phyloP scores from a whole-genome alignment of 2,888 invertebrate genomes.

The Augochlorella aurata region DNA sequence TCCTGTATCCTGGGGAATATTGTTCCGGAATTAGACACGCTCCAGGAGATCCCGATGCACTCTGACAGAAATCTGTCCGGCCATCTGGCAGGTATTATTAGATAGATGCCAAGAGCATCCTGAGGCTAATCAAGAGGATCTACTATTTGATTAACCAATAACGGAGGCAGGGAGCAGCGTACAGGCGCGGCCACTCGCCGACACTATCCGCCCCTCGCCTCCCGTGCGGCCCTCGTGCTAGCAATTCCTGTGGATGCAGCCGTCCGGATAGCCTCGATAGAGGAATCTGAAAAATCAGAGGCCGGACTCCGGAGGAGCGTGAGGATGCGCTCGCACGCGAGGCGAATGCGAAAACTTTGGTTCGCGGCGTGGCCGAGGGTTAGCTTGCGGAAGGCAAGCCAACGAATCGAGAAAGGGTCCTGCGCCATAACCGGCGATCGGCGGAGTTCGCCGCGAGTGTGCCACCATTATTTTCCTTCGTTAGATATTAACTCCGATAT shows the following conservation, averaged over 20 bases:
- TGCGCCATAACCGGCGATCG: slow-evolving; percentile 21
- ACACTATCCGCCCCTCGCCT: slow-evolving; percentile 8
- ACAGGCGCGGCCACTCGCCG: slow-evolving; percentile 23
- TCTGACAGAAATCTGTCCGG: slow-evolving; percentile 44
- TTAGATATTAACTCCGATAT: slow-evolving; percentile 63
- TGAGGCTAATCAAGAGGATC: slow-evolving; percentile 58
- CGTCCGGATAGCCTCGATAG: background rate
- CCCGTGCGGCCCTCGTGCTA: background rate
- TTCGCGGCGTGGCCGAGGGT: background rate
- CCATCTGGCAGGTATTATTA: slow-evolving; percentile 63
- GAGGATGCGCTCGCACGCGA: background rate
- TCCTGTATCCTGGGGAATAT: slow-evolving; percentile 32
- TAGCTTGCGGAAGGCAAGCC: no score
- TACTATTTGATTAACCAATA: slow-evolving; percentile 67
- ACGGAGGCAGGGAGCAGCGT: slow-evolving; percentile 44
- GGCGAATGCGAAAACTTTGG: slow-evolving; percentile 18
- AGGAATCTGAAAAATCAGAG: slow-evolving; percentile 16
- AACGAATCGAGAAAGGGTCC: no score
- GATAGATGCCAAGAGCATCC: slow-evolving; percentile 54
- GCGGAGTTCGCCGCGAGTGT: slow-evolving; percentile 14
- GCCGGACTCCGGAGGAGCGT: background rate
- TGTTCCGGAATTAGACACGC: slow-evolving; percentile 58
- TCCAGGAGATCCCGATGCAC: slow-evolving; percentile 42
- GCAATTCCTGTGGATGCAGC: slow-evolving; percentile 23
- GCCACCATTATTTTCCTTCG: slow-evolving; percentile 63